These are phyloP conservation scores for Nesogale talazaci DNA, from an alignment of 2,113 vertebrate genomes.

Conservation along the genomic window DNA sequence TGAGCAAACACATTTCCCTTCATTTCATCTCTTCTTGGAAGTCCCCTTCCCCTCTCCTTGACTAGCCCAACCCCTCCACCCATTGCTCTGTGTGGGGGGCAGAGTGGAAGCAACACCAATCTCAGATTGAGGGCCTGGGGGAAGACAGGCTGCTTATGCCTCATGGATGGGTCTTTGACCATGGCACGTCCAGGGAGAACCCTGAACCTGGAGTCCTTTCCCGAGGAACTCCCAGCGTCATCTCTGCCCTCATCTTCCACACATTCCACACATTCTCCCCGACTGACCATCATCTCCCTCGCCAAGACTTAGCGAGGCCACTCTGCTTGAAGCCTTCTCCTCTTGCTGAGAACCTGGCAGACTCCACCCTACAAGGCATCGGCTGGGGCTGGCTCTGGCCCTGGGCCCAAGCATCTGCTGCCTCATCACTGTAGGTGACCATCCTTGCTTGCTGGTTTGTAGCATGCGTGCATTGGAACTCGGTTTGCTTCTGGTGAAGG, in stretches of 20 bases:
- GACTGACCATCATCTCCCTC: no score
- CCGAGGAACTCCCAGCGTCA: not conserved
- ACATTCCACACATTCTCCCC: not conserved
- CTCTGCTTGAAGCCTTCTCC: not conserved
- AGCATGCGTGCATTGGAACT: not conserved
- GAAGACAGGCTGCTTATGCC: no score
- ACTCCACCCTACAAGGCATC: not conserved
- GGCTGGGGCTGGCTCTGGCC: not conserved
- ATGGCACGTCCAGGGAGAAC: no score
- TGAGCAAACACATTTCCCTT: not conserved
- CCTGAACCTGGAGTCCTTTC: not conserved
- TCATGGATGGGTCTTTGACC: no score
- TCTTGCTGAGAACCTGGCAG: not conserved
- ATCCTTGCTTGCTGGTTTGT: not conserved
- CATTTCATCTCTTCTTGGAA: conserved; percentile 53
- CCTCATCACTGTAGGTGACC: not conserved
- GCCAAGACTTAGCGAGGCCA: not conserved
- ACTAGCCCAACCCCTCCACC: not conserved
- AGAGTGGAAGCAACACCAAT: not conserved
- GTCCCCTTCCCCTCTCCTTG: not conserved
- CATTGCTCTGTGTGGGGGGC: not conserved
- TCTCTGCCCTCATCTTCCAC: not conserved
- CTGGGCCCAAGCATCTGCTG: accelerated
- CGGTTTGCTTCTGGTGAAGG: not conserved
- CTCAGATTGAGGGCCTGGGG: no score